A percentile compares a stretch with the other conserved stretches of the same genome.
Conservation (phyloP, 2,113 vertebrate genomes). For the Bufo bufo region DNA sequence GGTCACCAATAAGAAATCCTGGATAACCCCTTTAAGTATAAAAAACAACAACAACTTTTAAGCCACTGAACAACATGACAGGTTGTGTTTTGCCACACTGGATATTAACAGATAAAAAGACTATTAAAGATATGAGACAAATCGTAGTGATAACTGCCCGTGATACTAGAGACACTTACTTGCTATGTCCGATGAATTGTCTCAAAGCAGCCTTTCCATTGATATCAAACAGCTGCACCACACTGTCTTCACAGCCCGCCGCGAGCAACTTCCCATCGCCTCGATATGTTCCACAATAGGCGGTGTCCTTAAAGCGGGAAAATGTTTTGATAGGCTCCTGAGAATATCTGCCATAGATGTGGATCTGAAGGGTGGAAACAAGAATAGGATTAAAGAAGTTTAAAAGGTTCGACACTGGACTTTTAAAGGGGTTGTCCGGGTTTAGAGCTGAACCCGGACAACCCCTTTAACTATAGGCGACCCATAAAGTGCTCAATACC, state of each 20-base stretch:
- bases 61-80: no score
- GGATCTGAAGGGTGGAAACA: conserved; percentile 75
- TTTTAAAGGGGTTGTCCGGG: no score
- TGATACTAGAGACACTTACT: conserved; percentile 74
- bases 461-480: no score
- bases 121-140: no score
- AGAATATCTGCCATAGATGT: conserved; percentile 90
- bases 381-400: background rate
- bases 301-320: conserved; percentile 88
- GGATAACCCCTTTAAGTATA: no score
- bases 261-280: conserved; percentile 88
- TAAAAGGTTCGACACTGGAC: background rate
- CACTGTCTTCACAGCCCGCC: conserved; percentile 88
- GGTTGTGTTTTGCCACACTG: no score
- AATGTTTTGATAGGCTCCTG: conserved; percentile 91
- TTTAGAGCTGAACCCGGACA: no score
- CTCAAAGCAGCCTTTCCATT: conserved; percentile 84
- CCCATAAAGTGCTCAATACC: no score
- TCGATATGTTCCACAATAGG: conserved; percentile 87
- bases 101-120: no score
- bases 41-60: no score
- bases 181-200: conserved; percentile 86
- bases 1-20: no score
- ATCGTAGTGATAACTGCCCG: no score
- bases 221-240: conserved; percentile 86